These are phyloP conservation scores for Silurus meridionalis DNA, from an alignment of 2,113 vertebrate genomes.

Conservation along the genomic window DNA sequence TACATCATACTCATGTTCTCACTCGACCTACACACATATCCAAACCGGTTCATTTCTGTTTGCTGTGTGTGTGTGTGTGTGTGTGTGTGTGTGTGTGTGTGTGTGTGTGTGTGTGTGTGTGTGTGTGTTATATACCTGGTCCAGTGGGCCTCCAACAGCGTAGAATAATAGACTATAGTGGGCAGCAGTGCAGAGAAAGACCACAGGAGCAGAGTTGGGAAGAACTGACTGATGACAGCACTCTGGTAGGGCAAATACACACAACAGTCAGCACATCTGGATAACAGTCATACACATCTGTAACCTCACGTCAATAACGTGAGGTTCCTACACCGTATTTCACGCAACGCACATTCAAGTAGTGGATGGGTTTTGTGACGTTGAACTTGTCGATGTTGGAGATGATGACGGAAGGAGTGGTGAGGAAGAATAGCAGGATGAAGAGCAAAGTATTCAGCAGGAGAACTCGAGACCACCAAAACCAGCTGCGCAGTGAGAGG, in stretches of 20 bases:
- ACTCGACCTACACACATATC: conserved; percentile 71
- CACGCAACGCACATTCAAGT: conserved; percentile 83
- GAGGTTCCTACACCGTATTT: neutral
- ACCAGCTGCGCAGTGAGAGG: conserved; percentile 79
- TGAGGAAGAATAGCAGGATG: conserved; percentile 90
- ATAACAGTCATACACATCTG: neutral
- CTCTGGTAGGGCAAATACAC: conserved; percentile 67
- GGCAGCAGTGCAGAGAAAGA: conserved; percentile 89
- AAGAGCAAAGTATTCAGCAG: conserved; percentile 83
- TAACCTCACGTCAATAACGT: neutral
- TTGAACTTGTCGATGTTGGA: conserved; percentile 93
- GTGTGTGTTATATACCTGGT: conserved; percentile 77
- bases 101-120: conserved; percentile 31
- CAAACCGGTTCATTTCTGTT: neutral
- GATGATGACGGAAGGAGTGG: conserved; percentile 92
- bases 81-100: conserved; percentile 41
- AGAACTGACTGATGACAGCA: conserved; percentile 92
- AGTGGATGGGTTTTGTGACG: conserved; percentile 88
- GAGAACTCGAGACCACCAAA: conserved; percentile 84
- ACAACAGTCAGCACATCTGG: neutral
- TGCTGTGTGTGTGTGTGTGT: neutral
- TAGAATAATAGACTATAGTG: conserved; percentile 91
- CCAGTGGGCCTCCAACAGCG: conserved; percentile 89
- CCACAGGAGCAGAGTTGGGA: conserved; percentile 94
- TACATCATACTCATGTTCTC: conserved; percentile 94